Evolutionary conservation across 2,113 vertebrate species (phyloP), one percentile per base, ranked within the genome.

Genomic region (Elephantulus edwardii): DNA sequence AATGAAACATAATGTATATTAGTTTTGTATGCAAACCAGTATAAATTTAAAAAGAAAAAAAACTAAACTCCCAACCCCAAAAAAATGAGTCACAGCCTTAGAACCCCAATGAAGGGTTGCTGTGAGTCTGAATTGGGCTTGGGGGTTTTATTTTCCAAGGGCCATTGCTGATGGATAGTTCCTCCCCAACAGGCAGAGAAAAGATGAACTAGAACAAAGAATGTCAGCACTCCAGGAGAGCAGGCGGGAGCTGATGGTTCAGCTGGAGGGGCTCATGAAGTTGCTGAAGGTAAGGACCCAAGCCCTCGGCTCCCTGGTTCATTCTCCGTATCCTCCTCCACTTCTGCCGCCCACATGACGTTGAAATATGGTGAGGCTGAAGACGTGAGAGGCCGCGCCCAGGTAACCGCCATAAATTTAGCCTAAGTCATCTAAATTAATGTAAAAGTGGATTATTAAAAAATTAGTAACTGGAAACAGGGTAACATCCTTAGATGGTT

Each of bases 161-260:
- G 91, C 11, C 9, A 2, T 72, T 72, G 60, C 38, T 95, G 82
- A 54, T 83, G 54, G 66, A 78, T 2, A 78, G 44, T 89, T 90
- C 75, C 74, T 35, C 74, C 35, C 19, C 22, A n/a, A 22, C 96
- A 99, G 99, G 95, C 99, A 99, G 96, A 98, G 99, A 88, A 99
- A 99, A 94, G 99, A 99, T 38, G 99, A 99, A 84, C 93, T 99
- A 95, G 99, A 99, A 84, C 98, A 99, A 96, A 98, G 99, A 87
- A 99, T 99, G 99, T 99, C 99, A 0, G 99, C 99, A 0, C 97
- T 99, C 42, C 99, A 99, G 94, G 98, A 99, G 95, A 99, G 99
- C 97, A 96, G 99, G 1, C 96, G 99, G 35, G 99, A 99, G 82
- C 97, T 99, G 96, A 99, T 99, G 99, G 98, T 99, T 50, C 99